Conservation (phyloP, 1,140 invertebrate species). For the Oreohelix idahoensis region DNA sequence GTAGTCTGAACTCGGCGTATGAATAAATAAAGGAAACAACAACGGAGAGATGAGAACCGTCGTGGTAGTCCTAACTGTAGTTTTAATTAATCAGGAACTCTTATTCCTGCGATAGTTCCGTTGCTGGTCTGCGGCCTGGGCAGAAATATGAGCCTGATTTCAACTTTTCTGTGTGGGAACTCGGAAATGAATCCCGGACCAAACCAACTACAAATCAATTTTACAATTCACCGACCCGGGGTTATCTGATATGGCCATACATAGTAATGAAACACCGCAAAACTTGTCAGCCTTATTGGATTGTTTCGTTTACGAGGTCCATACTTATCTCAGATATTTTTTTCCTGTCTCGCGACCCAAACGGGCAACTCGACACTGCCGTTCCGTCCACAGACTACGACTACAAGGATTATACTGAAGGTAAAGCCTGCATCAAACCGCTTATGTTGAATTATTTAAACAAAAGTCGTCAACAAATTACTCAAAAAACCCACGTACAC, state of each 20-base stretch:
- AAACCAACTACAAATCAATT: constrained; percentile 17
- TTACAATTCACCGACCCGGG: constrained; percentile 7
- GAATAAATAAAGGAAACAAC: too few species aligned
- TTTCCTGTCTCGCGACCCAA: neutral
- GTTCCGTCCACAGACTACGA: neutral
- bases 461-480: too few species aligned
- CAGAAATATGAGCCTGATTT: too few species aligned
- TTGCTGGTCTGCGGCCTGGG: too few species aligned
- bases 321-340: neutral
- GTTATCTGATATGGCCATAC: constrained; percentile 13
- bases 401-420: too few species aligned
- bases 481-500: too few species aligned
- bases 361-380: neutral
- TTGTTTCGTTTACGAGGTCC: neutral
- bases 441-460: neutral
- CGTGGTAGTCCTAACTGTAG: too few species aligned
- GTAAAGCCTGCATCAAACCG: neutral
- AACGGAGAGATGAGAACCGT: too few species aligned
- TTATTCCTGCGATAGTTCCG: too few species aligned
- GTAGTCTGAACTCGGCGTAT: too few species aligned
- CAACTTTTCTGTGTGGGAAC: neutral
- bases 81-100: too few species aligned
- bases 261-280: constrained; percentile 14
- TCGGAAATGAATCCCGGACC: constrained; percentile 12
- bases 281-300: neutral